Conservation (phyloP, 2,888 invertebrate species). For the Colostygia pectinataria region DNA sequence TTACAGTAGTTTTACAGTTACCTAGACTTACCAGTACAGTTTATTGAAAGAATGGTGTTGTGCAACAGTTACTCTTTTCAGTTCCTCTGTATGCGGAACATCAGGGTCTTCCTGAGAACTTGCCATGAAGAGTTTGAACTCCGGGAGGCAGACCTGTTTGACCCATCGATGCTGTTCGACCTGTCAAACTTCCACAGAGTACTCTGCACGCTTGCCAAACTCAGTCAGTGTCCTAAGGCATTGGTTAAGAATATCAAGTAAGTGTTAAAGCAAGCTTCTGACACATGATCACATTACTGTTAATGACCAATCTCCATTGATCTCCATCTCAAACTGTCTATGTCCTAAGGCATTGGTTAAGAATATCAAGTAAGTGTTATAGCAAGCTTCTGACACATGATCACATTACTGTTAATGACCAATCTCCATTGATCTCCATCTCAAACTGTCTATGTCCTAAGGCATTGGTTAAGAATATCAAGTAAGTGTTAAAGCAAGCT, state of each 20-base stretch:
- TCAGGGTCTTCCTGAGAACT: conserved; percentile 94
- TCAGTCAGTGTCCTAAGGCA: conserved; percentile 91
- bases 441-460: conserved; percentile 91
- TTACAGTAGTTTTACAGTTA: too few species aligned
- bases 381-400: too few species aligned
- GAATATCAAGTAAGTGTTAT: conserved; percentile 88
- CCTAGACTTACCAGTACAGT: too few species aligned
- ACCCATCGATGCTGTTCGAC: conserved; percentile 97
- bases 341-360: conserved; percentile 86
- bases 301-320: too few species aligned
- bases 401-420: too few species aligned
- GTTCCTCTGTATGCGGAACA: conserved; percentile 98
- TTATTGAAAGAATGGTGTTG: too few species aligned
- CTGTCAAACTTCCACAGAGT: conserved; percentile 97
- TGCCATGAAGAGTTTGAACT: conserved; percentile 93
- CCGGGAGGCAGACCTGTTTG: conserved; percentile 94
- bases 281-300: too few species aligned
- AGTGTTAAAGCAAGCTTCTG: conserved; percentile 65
- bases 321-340: conserved; percentile 92
- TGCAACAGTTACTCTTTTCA: conserved; percentile 58
- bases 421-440: too few species aligned
- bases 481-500: conserved; percentile 83
- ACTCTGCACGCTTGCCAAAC: conserved; percentile 93
- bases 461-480: conserved; percentile 85
- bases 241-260: conserved; percentile 87